Percentiles rank a stretch among this genome's conserved stretches.
Conservation (phyloP, 2,797 vertebrate species). For the Poeciliopsis turneri region DNA sequence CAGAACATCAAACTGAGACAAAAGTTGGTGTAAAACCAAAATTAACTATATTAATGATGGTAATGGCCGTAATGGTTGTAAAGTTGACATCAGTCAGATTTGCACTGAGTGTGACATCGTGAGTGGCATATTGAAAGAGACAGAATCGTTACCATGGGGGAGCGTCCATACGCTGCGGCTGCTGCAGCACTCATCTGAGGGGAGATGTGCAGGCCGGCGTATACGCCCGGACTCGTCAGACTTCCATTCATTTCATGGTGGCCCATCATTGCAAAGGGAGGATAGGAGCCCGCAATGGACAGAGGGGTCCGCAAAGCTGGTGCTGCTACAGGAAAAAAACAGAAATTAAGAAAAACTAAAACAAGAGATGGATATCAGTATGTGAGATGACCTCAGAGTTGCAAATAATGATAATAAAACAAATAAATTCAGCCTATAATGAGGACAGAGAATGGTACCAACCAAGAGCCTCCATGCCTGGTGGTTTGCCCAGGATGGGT, state of each 20-base stretch:
- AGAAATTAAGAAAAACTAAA: constrained; percentile 18
- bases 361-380: constrained; percentile 31
- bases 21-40: not conserved
- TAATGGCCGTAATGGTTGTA: not conserved
- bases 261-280: constrained; percentile 96
- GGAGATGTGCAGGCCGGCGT: constrained; percentile 96
- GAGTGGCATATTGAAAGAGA: not conserved
- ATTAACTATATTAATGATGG: not conserved
- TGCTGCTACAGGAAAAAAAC: constrained; percentile 71
- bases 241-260: constrained; percentile 96
- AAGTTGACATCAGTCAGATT: not conserved
- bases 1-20: not conserved
- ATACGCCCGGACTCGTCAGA: constrained; percentile 93
- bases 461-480: constrained; percentile 96
- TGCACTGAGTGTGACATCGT: not conserved
- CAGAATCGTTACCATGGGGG: constrained; percentile 86
- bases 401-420: constrained; percentile 22
- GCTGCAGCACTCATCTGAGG: constrained; percentile 97
- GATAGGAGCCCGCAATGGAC: constrained; percentile 95
- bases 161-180: constrained; percentile 91
- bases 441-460: constrained; percentile 67
- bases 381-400: constrained; percentile 19
- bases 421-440: constrained; percentile 32
- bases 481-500: constrained; percentile 94
- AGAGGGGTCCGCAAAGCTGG: constrained; percentile 94